Conservation (phyloP, 1,140 invertebrate genomes). For the Lepidurus couesii region DNA sequence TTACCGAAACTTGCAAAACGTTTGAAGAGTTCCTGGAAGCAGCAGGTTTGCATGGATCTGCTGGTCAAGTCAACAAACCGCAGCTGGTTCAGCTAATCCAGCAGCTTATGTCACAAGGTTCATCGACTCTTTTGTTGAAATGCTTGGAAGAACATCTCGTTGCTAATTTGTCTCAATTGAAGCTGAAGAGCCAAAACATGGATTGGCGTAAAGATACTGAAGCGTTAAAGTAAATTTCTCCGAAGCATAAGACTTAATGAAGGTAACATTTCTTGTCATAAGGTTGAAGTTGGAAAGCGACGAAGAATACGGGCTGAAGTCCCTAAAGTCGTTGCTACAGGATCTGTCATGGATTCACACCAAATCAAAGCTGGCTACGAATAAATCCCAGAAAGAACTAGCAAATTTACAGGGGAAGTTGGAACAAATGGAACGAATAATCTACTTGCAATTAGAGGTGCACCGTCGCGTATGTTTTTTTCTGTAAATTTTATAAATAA, state of each 20-base stretch:
- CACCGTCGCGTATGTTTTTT: not conserved
- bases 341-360: conserved; percentile 29
- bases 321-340: conserved; percentile 25
- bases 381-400: conserved; percentile 20
- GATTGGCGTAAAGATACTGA: not conserved
- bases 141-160: not conserved
- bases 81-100: not conserved
- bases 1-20: not conserved
- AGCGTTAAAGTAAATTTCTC: not conserved
- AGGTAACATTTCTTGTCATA: not conserved
- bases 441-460: not conserved
- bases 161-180: not conserved
- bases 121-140: not conserved
- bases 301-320: not conserved
- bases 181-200: not conserved
- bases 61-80: not conserved
- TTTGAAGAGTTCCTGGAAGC: not conserved
- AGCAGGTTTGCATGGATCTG: not conserved
- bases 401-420: not conserved
- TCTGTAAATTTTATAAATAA: not conserved
- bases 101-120: not conserved
- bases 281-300: not conserved
- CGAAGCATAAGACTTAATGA: not conserved
- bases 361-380: not conserved
- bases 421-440: conserved; percentile 11